Percentiles rank a stretch among this genome's conserved stretches.
Evolutionary conservation across 2,113 vertebrate genomes (phyloP).

Genomic region (Boulengeromyrus knoepffleri): DNA sequence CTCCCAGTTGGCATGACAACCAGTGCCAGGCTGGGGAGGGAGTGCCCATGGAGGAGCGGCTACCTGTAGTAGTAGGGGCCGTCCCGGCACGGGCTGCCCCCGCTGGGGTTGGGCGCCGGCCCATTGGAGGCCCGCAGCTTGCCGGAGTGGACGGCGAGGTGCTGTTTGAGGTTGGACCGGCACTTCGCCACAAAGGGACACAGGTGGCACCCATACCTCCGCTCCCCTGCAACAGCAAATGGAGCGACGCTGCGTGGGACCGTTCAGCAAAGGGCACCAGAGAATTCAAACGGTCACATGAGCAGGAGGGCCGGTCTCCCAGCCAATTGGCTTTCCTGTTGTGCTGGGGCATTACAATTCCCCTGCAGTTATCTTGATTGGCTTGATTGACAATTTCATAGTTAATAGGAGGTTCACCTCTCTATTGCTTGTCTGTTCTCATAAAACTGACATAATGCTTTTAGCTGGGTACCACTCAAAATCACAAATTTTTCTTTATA

Average conservation of each 20-base stretch:
- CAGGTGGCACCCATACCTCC: constrained; percentile 98
- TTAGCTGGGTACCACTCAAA: background rate
- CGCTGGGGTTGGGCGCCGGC: constrained; percentile 84
- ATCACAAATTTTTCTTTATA: background rate
- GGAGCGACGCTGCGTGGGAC: background rate
- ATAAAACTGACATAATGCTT: background rate
- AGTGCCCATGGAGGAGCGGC: background rate
- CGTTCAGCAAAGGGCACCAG: background rate
- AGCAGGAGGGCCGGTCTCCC: background rate
- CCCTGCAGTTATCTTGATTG: background rate
- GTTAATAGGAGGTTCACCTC: background rate
- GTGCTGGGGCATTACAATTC: background rate
- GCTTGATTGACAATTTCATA: background rate
- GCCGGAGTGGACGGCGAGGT: constrained; percentile 94
- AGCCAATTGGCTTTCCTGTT: background rate
- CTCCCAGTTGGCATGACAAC: background rate
- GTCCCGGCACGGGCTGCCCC: constrained; percentile 81
- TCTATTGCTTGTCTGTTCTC: background rate
- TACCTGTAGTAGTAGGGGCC: constrained; percentile 88
- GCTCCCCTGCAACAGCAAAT: constrained; percentile 74
- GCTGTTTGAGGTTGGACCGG: constrained; percentile 96
- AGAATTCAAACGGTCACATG: background rate
- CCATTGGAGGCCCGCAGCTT: constrained; percentile 96
- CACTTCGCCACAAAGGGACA: constrained; percentile 98
- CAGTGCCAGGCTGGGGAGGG: background rate